Base-by-base conservation (phyloP, 2,113 vertebrate genomes). In the Lepidiolamprologus cunningtoni region DNA sequence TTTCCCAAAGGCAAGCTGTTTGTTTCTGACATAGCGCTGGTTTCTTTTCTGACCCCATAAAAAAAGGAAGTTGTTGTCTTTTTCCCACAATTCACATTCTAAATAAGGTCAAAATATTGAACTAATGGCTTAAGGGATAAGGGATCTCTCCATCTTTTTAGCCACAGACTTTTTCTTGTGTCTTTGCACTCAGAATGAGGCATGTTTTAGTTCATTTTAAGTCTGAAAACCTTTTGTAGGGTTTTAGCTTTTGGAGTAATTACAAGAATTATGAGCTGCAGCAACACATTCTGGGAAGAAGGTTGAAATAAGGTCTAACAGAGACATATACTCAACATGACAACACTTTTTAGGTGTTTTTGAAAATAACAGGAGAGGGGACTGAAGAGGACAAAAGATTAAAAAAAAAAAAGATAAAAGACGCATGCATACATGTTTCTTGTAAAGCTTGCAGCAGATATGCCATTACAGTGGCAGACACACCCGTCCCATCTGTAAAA, bases 21-120 rank as follows among this genome's bases (percentile, higher is more conserved):
- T 92, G 82, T 93, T 92, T 92, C 88, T 88, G 63, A 89, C 84
- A 83, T 79, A 68, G 50, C 47, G 12, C 45, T 85, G 80, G 33
- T 82, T 45, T 52, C 28, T 79, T 85, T 88, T 88, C 57, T 81
- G 86, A 78, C 54, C 71, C 68, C 73, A 85, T 87, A 63, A 45
- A 87, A 87, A 33, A 13, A 91, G 71, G 85, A 94, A 91, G 71
- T 35, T 17, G 37, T 35, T 90, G 52, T 83, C 6, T 79, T 87
- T 92, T 94, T 85, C 93, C 91, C 93, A 93, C 91, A 93, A 91
- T 84, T 95, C 83, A 52, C 26, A 71, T 55, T 88, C 73, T 86
- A 87, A 88, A 89, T 55, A 86, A 68, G 86, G 87, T 81, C 79
- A 82, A 14, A 81, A 53, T 80, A 81, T 54, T 71, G 17, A 82